A percentile compares a stretch with the other conserved stretches of the same genome.
phyloP scores from a whole-genome alignment of 2,797 vertebrate genomes.

The Pseudochromis fuscus region DNA sequence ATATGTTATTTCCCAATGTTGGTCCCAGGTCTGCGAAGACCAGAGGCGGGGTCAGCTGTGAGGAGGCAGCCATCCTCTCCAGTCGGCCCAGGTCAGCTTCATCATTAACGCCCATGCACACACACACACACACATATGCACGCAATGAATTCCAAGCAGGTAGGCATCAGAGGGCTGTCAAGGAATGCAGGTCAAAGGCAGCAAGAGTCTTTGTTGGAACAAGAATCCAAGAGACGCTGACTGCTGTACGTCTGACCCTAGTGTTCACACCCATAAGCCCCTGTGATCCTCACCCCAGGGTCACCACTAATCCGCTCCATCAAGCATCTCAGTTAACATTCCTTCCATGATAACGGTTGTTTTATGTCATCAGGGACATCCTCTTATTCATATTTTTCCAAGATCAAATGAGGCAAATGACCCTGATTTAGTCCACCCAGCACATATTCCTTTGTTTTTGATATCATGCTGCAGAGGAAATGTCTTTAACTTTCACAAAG shows the following conservation, averaged over 20 bases:
- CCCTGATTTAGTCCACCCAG: slow-evolving; percentile 26
- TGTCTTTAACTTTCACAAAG: slow-evolving; percentile 54
- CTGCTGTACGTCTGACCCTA: slow-evolving; percentile 55
- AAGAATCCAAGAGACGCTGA: slow-evolving; percentile 47
- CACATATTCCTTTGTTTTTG: slow-evolving; percentile 63
- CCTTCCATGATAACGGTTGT: slow-evolving; percentile 60
- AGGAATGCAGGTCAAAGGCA: slow-evolving; percentile 59
- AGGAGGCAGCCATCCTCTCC: slow-evolving; percentile 79
- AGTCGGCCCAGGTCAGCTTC: slow-evolving; percentile 83
- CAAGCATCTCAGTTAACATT: slow-evolving; percentile 64
- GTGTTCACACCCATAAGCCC: slow-evolving; percentile 56
- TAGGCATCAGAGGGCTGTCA: slow-evolving; percentile 29
- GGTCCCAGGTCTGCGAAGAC: slow-evolving; percentile 80
- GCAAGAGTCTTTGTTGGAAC: slow-evolving; percentile 47
- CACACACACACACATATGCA: slow-evolving; percentile 27
- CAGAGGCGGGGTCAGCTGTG: slow-evolving; percentile 76
- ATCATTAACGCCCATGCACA: slow-evolving; percentile 34
- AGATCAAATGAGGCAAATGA: slow-evolving; percentile 69
- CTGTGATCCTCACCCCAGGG: slow-evolving; percentile 66
- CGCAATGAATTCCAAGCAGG: slow-evolving; percentile 10
- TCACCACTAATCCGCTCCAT: slow-evolving; percentile 66
- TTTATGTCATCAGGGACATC: slow-evolving; percentile 59
- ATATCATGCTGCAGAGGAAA: slow-evolving; percentile 65
- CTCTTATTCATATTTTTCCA: slow-evolving; percentile 52
- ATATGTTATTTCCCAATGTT: slow-evolving; percentile 33